These are phyloP conservation scores for Andrena flavipes DNA, from an alignment of 2,888 invertebrate species.

Conservation along the genomic window DNA sequence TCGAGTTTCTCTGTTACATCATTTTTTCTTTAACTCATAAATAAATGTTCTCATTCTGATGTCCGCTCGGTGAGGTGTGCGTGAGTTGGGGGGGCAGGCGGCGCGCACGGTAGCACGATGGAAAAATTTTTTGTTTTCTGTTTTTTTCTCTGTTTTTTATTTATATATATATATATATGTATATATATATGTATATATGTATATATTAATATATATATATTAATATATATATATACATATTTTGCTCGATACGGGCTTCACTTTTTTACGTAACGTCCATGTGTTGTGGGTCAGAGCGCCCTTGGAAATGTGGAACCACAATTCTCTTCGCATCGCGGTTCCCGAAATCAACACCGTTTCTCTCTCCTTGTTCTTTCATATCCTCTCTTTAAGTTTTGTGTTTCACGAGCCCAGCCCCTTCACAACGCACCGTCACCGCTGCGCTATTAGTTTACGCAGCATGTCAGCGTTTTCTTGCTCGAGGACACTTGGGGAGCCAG, in stretches of 20 bases:
- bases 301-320: slow-evolving; percentile 69
- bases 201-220: slow-evolving; percentile 32
- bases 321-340: slow-evolving; percentile 50
- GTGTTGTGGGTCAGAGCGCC: slow-evolving; percentile 85
- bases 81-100: slow-evolving; percentile 79
- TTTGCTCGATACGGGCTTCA: slow-evolving; percentile 71
- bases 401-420: slow-evolving; percentile 71
- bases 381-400: slow-evolving; percentile 57
- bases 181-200: slow-evolving; percentile 36
- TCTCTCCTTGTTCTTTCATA: slow-evolving; percentile 51
- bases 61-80: slow-evolving; percentile 80
- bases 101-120: slow-evolving; percentile 46
- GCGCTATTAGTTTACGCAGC: slow-evolving; percentile 58
- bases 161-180: slow-evolving; percentile 33
- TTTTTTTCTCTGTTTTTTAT: slow-evolving; percentile 50
- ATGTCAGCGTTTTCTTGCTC: slow-evolving; percentile 39
- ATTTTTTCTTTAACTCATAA: slow-evolving; percentile 59
- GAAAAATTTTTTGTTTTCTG: slow-evolving; percentile 40
- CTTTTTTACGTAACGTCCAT: slow-evolving; percentile 81
- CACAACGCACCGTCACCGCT: slow-evolving; percentile 81
- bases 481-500: slow-evolving; percentile 39
- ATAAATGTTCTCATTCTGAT: slow-evolving; percentile 50
- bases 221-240: slow-evolving; percentile 37
- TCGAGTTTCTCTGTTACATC: slow-evolving; percentile 69
- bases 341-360: slow-evolving; percentile 51